Conservation (phyloP, 2,797 vertebrate species). For the Molothrus ater region DNA sequence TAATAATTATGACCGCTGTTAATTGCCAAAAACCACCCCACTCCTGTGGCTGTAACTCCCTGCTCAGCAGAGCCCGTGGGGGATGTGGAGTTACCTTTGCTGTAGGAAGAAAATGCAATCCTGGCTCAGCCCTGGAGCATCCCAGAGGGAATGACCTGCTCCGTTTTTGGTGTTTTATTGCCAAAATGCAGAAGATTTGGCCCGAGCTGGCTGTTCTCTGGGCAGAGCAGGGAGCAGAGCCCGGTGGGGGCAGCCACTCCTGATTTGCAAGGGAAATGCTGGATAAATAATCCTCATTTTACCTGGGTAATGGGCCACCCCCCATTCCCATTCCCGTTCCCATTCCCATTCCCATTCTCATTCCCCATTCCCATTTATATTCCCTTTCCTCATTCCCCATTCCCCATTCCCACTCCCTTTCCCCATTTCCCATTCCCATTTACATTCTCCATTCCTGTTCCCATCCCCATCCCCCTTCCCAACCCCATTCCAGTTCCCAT, state of each 20-base stretch:
- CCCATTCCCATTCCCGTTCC: too few species aligned
- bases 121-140: not conserved
- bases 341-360: too few species aligned
- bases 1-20: not conserved
- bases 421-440: too few species aligned
- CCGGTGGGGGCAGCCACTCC: conserved; percentile 45
- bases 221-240: conserved; percentile 58
- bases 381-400: too few species aligned
- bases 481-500: too few species aligned
- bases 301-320: too few species aligned
- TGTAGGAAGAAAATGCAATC: not conserved
- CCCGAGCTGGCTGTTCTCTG: accelerated
- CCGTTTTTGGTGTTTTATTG: accelerated
- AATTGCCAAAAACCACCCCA: not conserved
- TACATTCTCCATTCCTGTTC: too few species aligned
- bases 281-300: conserved; percentile 72
- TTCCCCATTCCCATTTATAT: not conserved
- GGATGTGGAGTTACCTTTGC: accelerated
- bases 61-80: not conserved
- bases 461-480: too few species aligned
- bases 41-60: not conserved
- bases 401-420: too few species aligned
- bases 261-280: conserved; percentile 85
- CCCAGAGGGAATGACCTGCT: accelerated
- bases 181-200: not conserved